Conservation (phyloP, 2,888 invertebrate species). For the Physocephala rufipes region DNA sequence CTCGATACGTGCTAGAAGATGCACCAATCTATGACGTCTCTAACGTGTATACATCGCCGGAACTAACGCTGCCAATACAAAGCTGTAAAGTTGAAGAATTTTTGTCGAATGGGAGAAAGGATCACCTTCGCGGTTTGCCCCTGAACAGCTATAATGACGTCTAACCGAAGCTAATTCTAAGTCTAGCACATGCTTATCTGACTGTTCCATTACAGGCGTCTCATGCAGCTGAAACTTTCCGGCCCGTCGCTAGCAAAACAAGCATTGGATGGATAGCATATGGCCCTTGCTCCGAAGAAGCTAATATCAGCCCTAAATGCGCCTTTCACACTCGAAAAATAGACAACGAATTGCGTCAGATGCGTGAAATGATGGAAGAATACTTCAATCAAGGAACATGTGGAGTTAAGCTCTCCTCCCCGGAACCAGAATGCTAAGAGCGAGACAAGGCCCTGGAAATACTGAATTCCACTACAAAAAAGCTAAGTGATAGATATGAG, state of each 20-base stretch:
- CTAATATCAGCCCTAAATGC: background rate
- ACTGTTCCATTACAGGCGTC: background rate
- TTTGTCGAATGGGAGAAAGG: background rate
- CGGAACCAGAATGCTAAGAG: background rate
- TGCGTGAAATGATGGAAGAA: slow-evolving; percentile 4
- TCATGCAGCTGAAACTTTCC: background rate
- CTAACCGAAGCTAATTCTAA: slow-evolving; percentile 1
- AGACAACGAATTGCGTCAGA: background rate
- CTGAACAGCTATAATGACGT: background rate
- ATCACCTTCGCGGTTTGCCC: background rate
- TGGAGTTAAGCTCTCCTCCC: background rate
- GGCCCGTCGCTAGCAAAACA: background rate
- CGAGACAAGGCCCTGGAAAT: background rate
- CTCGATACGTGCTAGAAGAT: slow-evolving; percentile 28
- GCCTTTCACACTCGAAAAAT: background rate
- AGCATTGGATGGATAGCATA: background rate
- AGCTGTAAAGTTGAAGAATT: too few relatives aligned
- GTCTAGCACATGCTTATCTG: slow-evolving; percentile 12
- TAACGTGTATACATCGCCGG: too few relatives aligned
- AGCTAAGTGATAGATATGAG: background rate
- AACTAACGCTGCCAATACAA: too few relatives aligned
- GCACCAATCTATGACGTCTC: too few relatives aligned
- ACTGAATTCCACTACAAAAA: background rate
- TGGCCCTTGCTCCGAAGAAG: background rate
- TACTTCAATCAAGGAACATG: slow-evolving; percentile 2